Conservation (phyloP, 2,113 vertebrate species). For the Nothocercus julius region DNA sequence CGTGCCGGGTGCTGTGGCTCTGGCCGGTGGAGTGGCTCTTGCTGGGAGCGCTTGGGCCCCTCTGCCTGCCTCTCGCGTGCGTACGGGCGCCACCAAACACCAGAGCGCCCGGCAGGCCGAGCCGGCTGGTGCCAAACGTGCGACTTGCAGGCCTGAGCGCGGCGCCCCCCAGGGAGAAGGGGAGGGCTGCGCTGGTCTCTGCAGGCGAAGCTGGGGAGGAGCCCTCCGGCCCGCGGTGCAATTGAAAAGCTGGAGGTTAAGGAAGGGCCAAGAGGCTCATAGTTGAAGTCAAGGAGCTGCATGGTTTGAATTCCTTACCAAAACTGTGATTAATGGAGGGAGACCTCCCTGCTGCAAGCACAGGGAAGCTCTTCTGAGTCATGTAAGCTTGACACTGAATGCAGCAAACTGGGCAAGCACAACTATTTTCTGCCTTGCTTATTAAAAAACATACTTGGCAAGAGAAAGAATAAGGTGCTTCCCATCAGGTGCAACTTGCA, state of each 20-base stretch:
- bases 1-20: conserved; percentile 37
- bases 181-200: neutral
- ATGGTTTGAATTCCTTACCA: neutral
- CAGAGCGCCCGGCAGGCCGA: neutral
- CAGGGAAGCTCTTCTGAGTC: neutral
- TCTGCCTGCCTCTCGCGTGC: too few species aligned
- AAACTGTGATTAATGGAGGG: neutral
- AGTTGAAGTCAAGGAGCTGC: neutral
- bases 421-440: neutral
- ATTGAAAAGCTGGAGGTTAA: neutral
- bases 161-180: fast-evolving
- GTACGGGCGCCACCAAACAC: neutral
- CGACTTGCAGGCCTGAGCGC: fast-evolving
- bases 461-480: neutral
- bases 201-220: neutral
- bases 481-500: too few species aligned
- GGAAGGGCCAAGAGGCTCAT: neutral
- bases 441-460: neutral
- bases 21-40: conserved; percentile 34
- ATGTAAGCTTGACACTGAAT: neutral
- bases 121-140: fast-evolving
- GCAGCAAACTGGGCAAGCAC: neutral
- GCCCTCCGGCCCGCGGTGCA: fast-evolving
- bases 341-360: neutral
- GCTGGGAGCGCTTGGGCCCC: too few species aligned